phyloP scores from a whole-genome alignment of 2,888 invertebrate species.

The Morpho deidamia region DNA sequence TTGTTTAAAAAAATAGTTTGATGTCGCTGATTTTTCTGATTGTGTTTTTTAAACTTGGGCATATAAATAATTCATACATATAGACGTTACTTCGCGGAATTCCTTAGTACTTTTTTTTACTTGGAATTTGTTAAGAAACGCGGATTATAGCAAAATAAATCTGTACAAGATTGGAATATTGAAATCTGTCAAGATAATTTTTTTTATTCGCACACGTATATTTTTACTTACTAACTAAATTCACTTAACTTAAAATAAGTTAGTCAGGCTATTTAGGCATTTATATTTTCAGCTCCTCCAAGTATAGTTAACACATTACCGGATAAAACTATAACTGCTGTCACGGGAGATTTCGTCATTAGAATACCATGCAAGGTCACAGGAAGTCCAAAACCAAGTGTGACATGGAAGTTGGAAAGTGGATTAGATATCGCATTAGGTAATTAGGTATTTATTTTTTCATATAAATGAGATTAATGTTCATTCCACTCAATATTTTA shows the following conservation, averaged over 20 bases:
- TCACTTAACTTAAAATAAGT: neutral
- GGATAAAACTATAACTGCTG: conserved; percentile 22
- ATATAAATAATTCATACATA: no score
- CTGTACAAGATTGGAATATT: no score
- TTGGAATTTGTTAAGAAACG: no score
- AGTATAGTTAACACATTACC: conserved; percentile 26
- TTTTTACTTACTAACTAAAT: neutral
- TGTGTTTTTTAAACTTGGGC: no score
- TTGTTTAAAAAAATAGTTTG: no score
- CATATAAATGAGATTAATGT: neutral
- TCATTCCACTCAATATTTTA: neutral
- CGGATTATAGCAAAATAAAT: no score
- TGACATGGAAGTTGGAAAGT: conserved; percentile 36
- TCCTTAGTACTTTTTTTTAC: no score
- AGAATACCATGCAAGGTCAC: conserved; percentile 38
- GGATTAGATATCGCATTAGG: conserved; percentile 36
- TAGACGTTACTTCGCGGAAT: no score
- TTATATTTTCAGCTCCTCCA: conserved; percentile 38
- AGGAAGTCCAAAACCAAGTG: conserved; percentile 42
- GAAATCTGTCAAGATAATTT: no score
- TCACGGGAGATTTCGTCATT: conserved; percentile 35
- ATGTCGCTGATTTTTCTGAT: no score
- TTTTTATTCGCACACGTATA: neutral
- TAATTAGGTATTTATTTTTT: conserved; percentile 19
- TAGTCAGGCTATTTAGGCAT: neutral